Evolutionary conservation across 2,888 invertebrate species (phyloP).

Genomic region (Antitype chi): DNA sequence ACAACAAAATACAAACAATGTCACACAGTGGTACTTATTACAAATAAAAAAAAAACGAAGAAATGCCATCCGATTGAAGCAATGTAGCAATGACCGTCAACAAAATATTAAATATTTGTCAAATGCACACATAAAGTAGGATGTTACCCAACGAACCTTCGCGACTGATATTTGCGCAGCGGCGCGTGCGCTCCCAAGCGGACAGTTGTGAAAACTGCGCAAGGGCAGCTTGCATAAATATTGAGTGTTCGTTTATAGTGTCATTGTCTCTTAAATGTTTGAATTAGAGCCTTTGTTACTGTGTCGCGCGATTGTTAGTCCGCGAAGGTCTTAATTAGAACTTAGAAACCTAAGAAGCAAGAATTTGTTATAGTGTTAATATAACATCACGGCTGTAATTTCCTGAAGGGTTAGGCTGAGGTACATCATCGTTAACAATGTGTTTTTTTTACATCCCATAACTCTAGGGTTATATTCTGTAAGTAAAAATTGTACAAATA

Average conservation of each 20-base stretch:
- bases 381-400: background rate
- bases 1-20: background rate
- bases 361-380: background rate
- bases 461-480: no score
- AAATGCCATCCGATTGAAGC: constrained; percentile 12
- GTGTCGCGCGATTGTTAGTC: background rate
- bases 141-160: constrained; percentile 56
- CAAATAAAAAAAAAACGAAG: background rate
- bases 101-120: constrained; percentile 40
- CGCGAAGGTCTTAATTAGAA: background rate
- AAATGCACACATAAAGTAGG: constrained; percentile 34
- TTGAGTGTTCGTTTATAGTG: constrained; percentile 24
- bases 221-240: constrained; percentile 58
- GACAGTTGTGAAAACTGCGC: constrained; percentile 57
- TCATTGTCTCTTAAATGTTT: constrained; percentile 39
- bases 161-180: constrained; percentile 43
- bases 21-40: background rate
- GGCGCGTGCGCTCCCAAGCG: constrained; percentile 58
- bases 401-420: background rate
- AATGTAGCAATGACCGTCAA: constrained; percentile 18
- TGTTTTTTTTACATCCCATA: no score
- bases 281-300: constrained; percentile 32
- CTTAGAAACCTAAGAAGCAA: background rate
- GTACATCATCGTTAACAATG: background rate
- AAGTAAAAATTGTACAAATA: no score